Evolutionary conservation across 2,888 invertebrate species (phyloP).

Genomic region (Leptothorax acervorum): DNA sequence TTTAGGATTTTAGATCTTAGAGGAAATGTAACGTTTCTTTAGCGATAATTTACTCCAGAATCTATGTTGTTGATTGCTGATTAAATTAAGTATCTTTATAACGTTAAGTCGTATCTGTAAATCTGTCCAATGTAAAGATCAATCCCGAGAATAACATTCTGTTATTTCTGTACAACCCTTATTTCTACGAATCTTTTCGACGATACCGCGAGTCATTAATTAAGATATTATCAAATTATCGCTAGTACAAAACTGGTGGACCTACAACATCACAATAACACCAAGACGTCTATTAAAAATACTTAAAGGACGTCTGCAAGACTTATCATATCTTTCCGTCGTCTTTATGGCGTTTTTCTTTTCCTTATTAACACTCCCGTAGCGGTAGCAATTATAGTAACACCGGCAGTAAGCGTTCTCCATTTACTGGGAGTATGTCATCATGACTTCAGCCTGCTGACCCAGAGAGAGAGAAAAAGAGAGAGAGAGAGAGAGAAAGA

Average conservation of each 20-base stretch:
- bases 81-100: constrained; percentile 14
- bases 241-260: background rate
- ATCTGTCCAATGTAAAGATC: background rate
- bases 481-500: constrained; percentile 4
- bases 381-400: constrained; percentile 17
- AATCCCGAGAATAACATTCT: background rate
- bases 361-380: background rate
- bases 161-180: background rate
- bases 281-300: background rate
- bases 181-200: background rate
- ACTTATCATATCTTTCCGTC: background rate
- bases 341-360: background rate
- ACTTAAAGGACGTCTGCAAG: background rate
- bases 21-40: background rate
- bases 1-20: background rate
- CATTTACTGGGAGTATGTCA: constrained; percentile 31
- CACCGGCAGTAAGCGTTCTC: constrained; percentile 6
- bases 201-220: background rate
- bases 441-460: constrained; percentile 44
- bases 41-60: background rate
- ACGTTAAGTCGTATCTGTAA: background rate
- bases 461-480: constrained; percentile 42
- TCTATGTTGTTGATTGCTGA: background rate
- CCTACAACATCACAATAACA: background rate
- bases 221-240: constrained; percentile 9